phyloP scores from a whole-genome alignment of 2,113 vertebrate genomes.

The Callospermophilus lateralis region DNA sequence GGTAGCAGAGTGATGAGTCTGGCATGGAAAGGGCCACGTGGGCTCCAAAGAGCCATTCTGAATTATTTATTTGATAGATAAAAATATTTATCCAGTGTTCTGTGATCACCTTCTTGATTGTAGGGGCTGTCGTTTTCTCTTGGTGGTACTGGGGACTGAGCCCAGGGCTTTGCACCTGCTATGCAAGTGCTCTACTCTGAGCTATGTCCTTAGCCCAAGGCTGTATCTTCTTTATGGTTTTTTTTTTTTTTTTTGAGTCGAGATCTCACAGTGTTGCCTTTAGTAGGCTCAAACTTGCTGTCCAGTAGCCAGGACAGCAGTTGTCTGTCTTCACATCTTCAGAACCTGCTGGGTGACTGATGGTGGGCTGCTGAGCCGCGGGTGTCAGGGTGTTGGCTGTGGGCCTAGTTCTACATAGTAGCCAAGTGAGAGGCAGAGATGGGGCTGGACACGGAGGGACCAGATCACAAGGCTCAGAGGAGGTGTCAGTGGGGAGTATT shows the following conservation, averaged over 20 bases:
- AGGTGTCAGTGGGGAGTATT: background rate
- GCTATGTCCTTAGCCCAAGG: too few relatives aligned
- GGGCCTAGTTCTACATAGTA: background rate
- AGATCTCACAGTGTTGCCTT: too few relatives aligned
- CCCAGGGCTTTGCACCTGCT: too few relatives aligned
- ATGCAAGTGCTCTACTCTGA: too few relatives aligned
- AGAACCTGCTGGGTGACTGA: background rate
- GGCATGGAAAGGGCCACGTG: background rate
- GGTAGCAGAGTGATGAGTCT: background rate
- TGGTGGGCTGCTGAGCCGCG: background rate
- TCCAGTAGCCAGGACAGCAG: too few relatives aligned
- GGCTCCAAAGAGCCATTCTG: background rate
- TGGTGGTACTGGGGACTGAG: too few relatives aligned
- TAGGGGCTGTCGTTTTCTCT: background rate
- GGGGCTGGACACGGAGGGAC: background rate
- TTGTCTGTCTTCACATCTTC: background rate
- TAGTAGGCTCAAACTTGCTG: too few relatives aligned
- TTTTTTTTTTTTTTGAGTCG: too few relatives aligned
- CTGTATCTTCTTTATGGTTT: too few relatives aligned
- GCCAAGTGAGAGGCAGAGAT: background rate
- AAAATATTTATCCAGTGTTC: background rate
- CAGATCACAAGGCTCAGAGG: background rate
- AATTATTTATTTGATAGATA: background rate
- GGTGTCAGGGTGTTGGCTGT: background rate
- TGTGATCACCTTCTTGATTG: background rate